Base-by-base conservation (phyloP, 2,888 invertebrate genomes). In the Parnassius apollo region DNA sequence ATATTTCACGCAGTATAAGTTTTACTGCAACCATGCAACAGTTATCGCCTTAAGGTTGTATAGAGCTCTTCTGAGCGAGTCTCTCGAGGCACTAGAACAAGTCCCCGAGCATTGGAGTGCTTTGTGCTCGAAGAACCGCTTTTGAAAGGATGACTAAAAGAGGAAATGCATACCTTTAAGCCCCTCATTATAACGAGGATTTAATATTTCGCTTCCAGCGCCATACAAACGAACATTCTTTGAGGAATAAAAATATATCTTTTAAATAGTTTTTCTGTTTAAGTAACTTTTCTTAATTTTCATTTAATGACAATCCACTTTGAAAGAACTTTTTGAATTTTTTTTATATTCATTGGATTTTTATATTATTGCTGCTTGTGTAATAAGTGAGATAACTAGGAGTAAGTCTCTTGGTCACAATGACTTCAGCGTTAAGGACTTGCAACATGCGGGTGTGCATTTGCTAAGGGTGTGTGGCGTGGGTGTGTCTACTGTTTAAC, bases 81-180 rank as follows among this genome's bases (percentile, higher is more conserved):
- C 50, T 58, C 52, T 53, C 13, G 52, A 55, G 55, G 51, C 44
- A 56, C 46, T 46, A 42, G 42, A 25, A 55, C 55, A 35, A 35
- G 35, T 54, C 57, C 45, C 54, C 46, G 48, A 48, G 59, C 48
- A 48, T 53, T 44, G 22, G 52, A 50, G 61, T 42, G 61, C 61
- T 57, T 61, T 61, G 61, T 61, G 42, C 52, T 44, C 55, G 59
- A 12, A 54, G 59, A 48, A 48, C 52, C 54, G 54, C 55, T 55
- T 59, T 48, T 50, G 57, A 57, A 56, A 45, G 46, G 59, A 59
- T 54, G 53, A 48, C 53, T 59, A 56, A 51, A 48, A 52, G 61
- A 61, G 57, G 56, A 61, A 61, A 61, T 56, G 61, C 61, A 61
- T 56, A 61, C 57, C 61, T 61, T 35, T 46, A 46, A 61, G 61